Conservation (phyloP, 2,888 invertebrate species). For the Cepaea hortensis region DNA sequence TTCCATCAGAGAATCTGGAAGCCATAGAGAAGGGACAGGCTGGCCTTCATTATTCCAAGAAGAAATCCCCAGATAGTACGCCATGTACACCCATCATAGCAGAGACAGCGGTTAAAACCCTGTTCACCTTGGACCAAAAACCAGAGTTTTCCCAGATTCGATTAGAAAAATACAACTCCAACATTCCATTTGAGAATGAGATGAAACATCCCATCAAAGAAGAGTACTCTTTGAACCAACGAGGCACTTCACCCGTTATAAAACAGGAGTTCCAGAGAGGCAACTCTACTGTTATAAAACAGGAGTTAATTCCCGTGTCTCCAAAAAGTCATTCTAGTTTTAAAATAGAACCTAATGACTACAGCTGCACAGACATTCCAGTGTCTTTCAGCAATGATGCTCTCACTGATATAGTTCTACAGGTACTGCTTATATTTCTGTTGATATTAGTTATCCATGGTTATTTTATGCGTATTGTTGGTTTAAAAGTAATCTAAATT, state of each 20-base stretch:
- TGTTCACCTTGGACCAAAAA: conserved; percentile 11
- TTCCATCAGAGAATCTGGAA: conserved; percentile 67
- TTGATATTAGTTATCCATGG: background rate
- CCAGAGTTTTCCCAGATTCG: conserved; percentile 16
- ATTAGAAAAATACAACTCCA: conserved; percentile 38
- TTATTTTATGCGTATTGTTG: background rate
- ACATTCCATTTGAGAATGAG: conserved; percentile 33
- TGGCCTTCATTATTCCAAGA: conserved; percentile 54
- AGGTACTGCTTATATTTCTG: conserved; percentile 38
- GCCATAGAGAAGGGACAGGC: conserved; percentile 72
- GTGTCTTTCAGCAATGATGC: conserved; percentile 37
- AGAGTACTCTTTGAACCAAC: background rate
- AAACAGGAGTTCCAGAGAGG: conserved; percentile 13
- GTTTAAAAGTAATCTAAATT: background rate
- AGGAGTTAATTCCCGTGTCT: background rate
- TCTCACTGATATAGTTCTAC: conserved; percentile 52
- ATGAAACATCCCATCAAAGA: background rate
- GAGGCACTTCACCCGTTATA: conserved; percentile 24
- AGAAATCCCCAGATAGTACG: conserved; percentile 37
- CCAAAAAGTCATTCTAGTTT: conserved; percentile 22
- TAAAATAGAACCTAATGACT: conserved; percentile 20
- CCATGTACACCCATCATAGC: conserved; percentile 45
- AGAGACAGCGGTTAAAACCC: conserved; percentile 46
- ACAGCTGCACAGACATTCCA: conserved; percentile 17
- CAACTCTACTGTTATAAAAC: conserved; percentile 22